A percentile compares a stretch with the other conserved stretches of the same genome.
Conservation (phyloP, 1,140 invertebrate genomes). For the Pentalonia nigronervosa region DNA sequence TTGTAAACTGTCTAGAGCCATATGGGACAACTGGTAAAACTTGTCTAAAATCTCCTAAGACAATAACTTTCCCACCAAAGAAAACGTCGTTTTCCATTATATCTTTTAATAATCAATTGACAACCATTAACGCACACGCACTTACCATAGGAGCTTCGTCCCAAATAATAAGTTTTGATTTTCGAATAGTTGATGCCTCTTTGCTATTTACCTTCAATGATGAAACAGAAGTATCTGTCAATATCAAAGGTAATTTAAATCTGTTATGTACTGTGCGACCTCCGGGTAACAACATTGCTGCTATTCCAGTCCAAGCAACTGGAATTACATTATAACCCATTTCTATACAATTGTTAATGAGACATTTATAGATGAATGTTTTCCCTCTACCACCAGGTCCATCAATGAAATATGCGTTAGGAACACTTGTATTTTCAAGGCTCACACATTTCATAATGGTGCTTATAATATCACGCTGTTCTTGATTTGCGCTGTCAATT, state of each 20-base stretch:
- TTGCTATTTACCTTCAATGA: background rate
- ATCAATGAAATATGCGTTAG: too few relatives aligned
- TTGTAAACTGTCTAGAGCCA: background rate
- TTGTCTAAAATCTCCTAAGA: slow-evolving; percentile 29
- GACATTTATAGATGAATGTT: background rate
- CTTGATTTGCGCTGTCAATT: background rate
- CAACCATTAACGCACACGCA: background rate
- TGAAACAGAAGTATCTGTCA: slow-evolving; percentile 30
- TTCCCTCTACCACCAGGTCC: background rate
- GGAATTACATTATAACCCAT: slow-evolving; percentile 17
- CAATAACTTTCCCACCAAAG: background rate
- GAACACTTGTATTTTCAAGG: background rate
- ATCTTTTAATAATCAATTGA: background rate
- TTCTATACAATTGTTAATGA: background rate
- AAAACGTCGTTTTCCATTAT: background rate
- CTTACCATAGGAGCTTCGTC: slow-evolving; percentile 62
- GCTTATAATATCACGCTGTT: too few relatives aligned
- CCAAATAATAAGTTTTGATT: slow-evolving; percentile 61
- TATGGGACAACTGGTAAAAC: slow-evolving; percentile 33
- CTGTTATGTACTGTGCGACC: background rate
- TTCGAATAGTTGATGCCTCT: slow-evolving; percentile 57
- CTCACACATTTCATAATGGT: background rate
- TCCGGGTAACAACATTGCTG: slow-evolving; percentile 25
- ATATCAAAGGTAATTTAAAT: background rate
- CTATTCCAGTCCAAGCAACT: too few relatives aligned